A percentile compares a stretch with the other conserved stretches of the same genome.
Conservation (phyloP, 2,797 vertebrate species). For the Myripristis murdjan region DNA sequence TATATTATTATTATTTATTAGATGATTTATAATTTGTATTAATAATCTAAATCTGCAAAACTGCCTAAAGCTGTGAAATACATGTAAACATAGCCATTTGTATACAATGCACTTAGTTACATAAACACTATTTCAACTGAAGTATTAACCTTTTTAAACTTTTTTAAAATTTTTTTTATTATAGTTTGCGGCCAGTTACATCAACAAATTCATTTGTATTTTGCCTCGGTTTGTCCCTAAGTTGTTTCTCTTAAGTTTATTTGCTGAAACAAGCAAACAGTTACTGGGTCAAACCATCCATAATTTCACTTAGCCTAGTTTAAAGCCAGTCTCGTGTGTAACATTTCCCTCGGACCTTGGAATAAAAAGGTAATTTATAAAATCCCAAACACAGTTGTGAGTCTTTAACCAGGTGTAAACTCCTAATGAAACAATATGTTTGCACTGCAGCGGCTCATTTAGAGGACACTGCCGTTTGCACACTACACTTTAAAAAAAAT, state of each 20-base stretch:
- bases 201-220: neutral
- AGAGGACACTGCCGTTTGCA: conserved; percentile 16
- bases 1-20: no score
- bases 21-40: no score
- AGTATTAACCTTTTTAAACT: no score
- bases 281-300: neutral
- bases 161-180: no score
- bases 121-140: no score
- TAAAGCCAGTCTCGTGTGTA: neutral
- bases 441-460: conserved; percentile 20
- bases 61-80: no score
- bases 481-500: conserved; percentile 3
- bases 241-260: neutral
- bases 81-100: no score
- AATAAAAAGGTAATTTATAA: conserved; percentile 33
- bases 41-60: no score
- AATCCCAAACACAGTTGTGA: conserved; percentile 15
- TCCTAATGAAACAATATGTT: conserved; percentile 41
- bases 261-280: no score
- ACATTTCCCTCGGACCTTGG: conserved; percentile 11
- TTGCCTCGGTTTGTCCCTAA: neutral
- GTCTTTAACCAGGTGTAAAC: conserved; percentile 36
- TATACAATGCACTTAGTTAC: no score
- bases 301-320: conserved; percentile 8
- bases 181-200: neutral